A percentile compares a stretch with the other conserved stretches of the same genome.
Evolutionary conservation across 2,113 vertebrate genomes (phyloP).

Genomic region (Hippocampus barbouri): DNA sequence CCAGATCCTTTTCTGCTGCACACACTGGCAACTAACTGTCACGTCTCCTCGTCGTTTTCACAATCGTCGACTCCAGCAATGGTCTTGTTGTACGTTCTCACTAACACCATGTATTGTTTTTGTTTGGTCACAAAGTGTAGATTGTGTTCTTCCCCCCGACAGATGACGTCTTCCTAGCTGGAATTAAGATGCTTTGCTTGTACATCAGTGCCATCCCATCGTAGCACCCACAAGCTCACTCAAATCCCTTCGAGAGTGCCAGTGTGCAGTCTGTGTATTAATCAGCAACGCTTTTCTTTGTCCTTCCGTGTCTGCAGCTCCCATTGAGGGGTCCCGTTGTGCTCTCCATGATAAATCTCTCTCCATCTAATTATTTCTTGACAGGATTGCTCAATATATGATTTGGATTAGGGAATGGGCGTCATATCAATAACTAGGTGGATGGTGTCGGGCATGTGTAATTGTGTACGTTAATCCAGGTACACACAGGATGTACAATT

Average conservation of each 20-base stretch:
- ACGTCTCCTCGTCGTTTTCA: conserved; percentile 24
- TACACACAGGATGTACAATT: neutral
- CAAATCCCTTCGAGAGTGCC: conserved; percentile 26
- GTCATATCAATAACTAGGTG: neutral
- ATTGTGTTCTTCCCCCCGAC: conserved; percentile 49
- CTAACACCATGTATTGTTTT: conserved; percentile 62
- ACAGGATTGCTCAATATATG: neutral
- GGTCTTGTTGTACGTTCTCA: conserved; percentile 31
- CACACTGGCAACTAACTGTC: conserved; percentile 22
- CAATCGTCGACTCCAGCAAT: conserved; percentile 30
- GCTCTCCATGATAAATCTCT: neutral
- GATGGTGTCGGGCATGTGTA: neutral
- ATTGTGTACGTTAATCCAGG: neutral
- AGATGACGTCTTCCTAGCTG: conserved; percentile 51
- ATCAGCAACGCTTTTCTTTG: conserved; percentile 55
- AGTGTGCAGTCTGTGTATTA: conserved; percentile 28
- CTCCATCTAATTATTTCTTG: neutral
- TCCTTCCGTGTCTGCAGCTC: conserved; percentile 17
- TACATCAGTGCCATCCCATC: conserved; percentile 51
- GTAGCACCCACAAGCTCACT: conserved; percentile 17
- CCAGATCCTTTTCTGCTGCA: neutral
- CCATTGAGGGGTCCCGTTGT: neutral
- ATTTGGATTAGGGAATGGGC: neutral
- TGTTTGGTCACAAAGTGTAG: conserved; percentile 54
- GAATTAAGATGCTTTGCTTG: conserved; percentile 37